A percentile compares a stretch with the other conserved stretches of the same genome.
Evolutionary conservation across 2,113 vertebrate genomes (phyloP).

Genomic region (Meles meles): DNA sequence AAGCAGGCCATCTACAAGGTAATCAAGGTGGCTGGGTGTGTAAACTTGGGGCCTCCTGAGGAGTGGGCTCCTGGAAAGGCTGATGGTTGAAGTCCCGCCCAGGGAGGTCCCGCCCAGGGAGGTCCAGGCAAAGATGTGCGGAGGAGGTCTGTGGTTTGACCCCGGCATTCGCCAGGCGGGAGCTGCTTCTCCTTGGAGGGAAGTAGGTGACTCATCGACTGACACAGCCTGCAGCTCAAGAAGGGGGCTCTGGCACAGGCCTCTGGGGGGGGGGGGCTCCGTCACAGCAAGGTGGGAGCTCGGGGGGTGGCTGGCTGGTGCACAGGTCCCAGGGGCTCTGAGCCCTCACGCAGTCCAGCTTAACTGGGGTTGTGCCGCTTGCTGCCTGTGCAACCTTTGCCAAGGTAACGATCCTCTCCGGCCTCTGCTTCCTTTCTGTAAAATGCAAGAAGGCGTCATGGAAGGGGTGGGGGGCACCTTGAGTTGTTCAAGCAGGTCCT

Average conservation of each 20-base stretch:
- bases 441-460: not conserved
- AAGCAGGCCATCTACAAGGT: not conserved
- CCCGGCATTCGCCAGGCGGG: accelerated
- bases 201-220: not conserved
- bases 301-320: accelerated
- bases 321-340: not conserved
- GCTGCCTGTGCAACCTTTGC: not conserved
- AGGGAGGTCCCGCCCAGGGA: too few species aligned
- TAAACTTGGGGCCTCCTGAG: too few species aligned
- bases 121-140: not conserved
- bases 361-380: not conserved
- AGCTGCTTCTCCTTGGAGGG: not conserved
- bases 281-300: not conserved
- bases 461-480: not conserved
- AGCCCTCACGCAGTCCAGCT: not conserved
- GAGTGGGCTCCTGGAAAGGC: accelerated
- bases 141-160: not conserved
- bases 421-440: not conserved
- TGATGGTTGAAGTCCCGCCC: accelerated
- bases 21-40: not conserved
- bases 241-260: not conserved
- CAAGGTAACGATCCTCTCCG: not conserved
- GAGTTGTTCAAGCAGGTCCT: not conserved
- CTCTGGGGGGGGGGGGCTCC: not conserved
- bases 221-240: not conserved